Conservation (phyloP, 2,888 invertebrate species). For the Dolomedes plantarius region DNA sequence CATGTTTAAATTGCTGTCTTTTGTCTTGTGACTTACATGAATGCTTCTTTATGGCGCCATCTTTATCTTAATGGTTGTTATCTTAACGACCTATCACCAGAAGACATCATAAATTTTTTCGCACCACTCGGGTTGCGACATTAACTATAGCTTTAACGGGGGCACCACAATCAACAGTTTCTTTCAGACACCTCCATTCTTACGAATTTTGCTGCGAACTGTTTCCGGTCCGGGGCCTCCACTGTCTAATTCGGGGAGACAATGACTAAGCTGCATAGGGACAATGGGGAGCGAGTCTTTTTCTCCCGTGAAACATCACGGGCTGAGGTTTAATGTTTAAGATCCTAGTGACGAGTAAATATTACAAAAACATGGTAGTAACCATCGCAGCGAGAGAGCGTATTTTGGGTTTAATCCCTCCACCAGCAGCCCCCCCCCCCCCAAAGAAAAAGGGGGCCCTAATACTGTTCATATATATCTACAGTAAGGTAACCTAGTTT, state of each 20-base stretch:
- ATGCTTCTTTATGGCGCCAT: neutral
- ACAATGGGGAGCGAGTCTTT: neutral
- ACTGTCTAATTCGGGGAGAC: neutral
- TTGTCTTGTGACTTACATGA: neutral
- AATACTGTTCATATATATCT: too few species aligned
- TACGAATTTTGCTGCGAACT: neutral
- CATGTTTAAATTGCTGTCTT: neutral
- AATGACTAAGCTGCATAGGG: neutral
- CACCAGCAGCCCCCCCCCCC: too few species aligned
- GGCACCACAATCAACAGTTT: neutral
- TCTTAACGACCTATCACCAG: slow-evolving; percentile 12
- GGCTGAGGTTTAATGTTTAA: too few species aligned
- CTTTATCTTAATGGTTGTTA: neutral
- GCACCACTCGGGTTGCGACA: neutral
- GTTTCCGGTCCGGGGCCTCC: neutral
- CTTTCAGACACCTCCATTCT: neutral
- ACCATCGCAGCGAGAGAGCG: too few species aligned
- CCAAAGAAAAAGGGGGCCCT: too few species aligned
- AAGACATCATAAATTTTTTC: slow-evolving; percentile 8
- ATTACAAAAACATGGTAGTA: too few species aligned
- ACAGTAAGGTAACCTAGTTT: too few species aligned
- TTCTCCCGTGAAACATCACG: too few species aligned
- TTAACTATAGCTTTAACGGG: neutral
- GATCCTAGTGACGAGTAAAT: too few species aligned
- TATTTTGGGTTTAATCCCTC: too few species aligned